Base-by-base conservation (phyloP, 2,797 vertebrate genomes). In the Etheostoma perlongum region DNA sequence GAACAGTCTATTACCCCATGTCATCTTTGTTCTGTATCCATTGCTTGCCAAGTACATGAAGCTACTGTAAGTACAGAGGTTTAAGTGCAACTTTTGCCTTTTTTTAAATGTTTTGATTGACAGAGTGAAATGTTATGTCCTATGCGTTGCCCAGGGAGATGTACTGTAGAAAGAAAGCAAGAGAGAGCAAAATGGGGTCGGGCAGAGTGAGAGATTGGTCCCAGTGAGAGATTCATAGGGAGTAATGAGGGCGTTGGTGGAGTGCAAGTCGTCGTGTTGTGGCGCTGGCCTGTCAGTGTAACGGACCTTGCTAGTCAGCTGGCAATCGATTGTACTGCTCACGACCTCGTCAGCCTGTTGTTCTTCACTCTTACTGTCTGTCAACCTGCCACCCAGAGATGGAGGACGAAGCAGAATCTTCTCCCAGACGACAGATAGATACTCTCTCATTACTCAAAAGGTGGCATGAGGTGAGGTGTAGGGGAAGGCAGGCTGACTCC, bases 331-430 rank as follows among this genome's bases (percentile, higher is more conserved):
- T 84, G 83, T 67, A 54, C 78, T 30, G 78, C 82, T 89, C 86
- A 75, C 85, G 58, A 83, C 90, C 89, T 78, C 80, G 73, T 84
- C 71, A 55, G 82, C 86, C 83, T 87, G 88, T 92, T 93, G 92
- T 93, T 94, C 91, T 80, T 91, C 88, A 89, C 86, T 88, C 89
- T 79, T 75, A 70, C 89, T 91, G 88, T 88, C 91, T 85, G 91
- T 93, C 93, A 90, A 81, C 40, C 88, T 91, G 91, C 89, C 92
- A 89, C 73, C 62, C 58, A 47, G 83, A 91, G 89, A 92, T 74
- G 78, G 88, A 88, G 78, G 82, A 86, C 71, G 68, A 81, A 84
- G 88, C 83, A 69, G 79, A 88, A 90, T 90, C 87, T 71, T 76
- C 69, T 76, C 84, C 72, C 76, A 65, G 78, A 86, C 62, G 74